Conservation (phyloP, 2,888 invertebrate genomes). For the Blera fallax region DNA sequence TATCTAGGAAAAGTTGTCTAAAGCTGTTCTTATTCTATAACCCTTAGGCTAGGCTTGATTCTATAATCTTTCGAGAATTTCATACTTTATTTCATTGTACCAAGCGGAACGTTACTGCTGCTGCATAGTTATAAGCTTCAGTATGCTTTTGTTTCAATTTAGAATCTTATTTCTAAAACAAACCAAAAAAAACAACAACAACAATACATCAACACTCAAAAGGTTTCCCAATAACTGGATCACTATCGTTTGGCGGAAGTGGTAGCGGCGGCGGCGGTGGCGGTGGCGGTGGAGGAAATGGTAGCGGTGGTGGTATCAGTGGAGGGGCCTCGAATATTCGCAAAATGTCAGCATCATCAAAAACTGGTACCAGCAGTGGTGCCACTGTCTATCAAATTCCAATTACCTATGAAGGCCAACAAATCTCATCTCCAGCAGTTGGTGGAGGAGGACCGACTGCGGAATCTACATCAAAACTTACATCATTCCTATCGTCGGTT, state of each 20-base stretch:
- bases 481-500: constrained; percentile 55
- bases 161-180: constrained; percentile 56
- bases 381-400: constrained; percentile 71
- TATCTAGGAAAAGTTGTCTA: too few relatives aligned
- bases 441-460: not conserved
- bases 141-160: constrained; percentile 53
- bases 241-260: constrained; percentile 67
- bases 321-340: not conserved
- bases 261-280: not conserved
- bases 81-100: constrained; percentile 8
- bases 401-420: constrained; percentile 67
- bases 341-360: constrained; percentile 13
- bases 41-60: not conserved
- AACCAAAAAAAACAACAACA: constrained; percentile 33
- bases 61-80: not conserved
- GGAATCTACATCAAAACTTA: constrained; percentile 39
- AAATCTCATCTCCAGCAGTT: constrained; percentile 35
- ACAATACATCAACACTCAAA: constrained; percentile 41
- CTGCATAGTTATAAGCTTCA: constrained; percentile 34
- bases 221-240: constrained; percentile 73
- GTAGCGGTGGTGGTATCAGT: not conserved
- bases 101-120: constrained; percentile 42
- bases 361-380: not conserved
- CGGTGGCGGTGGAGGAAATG: not conserved
- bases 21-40: too few relatives aligned